A percentile compares a stretch with the other conserved stretches of the same genome.
phyloP scores from a whole-genome alignment of 2,888 invertebrate species.

The Allacma fusca region DNA sequence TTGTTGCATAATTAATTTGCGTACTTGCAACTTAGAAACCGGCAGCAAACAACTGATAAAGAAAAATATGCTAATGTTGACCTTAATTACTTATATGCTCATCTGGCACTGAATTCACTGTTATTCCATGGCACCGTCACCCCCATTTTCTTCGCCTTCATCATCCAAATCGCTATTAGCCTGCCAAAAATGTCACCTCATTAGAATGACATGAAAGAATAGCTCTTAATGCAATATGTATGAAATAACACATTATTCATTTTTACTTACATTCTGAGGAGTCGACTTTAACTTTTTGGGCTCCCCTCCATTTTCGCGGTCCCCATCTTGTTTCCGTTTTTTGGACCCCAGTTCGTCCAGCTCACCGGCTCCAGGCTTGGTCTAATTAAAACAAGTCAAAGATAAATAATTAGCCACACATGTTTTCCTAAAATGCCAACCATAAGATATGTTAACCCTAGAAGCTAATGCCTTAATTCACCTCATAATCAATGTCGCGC shows the following conservation, averaged over 20 bases:
- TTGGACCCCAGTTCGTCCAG: slow-evolving; percentile 1
- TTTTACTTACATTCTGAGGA: slow-evolving; percentile 22
- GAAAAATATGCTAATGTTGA: neutral
- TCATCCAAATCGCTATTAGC: slow-evolving; percentile 28
- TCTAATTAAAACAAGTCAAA: neutral
- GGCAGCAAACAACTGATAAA: neutral
- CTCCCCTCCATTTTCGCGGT: slow-evolving; percentile 23
- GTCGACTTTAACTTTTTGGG: slow-evolving; percentile 22
- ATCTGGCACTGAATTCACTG: neutral
- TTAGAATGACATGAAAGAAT: too few relatives aligned
- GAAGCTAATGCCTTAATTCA: neutral
- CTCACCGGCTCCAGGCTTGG: neutral
- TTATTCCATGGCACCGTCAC: slow-evolving; percentile 22
- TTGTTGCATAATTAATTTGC: neutral
- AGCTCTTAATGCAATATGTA: too few relatives aligned
- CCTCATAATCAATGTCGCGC: slow-evolving; percentile 11
- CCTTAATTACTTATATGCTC: too few relatives aligned
- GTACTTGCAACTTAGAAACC: neutral
- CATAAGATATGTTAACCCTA: too few relatives aligned
- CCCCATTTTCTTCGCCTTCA: slow-evolving; percentile 18
- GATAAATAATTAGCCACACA: neutral
- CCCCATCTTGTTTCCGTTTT: slow-evolving; percentile 29
- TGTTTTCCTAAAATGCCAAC: neutral
- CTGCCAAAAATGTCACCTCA: slow-evolving; percentile 16
- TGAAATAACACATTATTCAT: too few relatives aligned